A percentile compares a stretch with the other conserved stretches of the same genome.
Evolutionary conservation across 1,140 invertebrate genomes (phyloP).

Genomic region (Harpegnathos saltator): DNA sequence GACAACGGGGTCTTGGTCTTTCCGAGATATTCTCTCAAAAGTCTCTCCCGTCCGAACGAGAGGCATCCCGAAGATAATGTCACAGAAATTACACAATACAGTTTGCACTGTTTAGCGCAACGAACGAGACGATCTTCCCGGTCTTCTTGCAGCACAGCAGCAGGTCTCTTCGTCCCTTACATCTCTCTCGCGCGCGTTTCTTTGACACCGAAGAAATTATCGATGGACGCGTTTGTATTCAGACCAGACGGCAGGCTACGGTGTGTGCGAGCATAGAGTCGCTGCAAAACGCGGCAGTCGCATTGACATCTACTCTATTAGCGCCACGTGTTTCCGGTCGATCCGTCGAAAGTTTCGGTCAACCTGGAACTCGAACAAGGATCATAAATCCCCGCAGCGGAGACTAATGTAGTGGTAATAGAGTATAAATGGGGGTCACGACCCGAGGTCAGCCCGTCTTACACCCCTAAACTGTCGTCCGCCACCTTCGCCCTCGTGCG

Average conservation of each 20-base stretch:
- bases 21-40: neutral
- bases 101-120: too few species aligned
- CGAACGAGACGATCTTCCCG: neutral
- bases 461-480: slow-evolving; percentile 84
- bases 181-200: neutral
- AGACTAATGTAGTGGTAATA: slow-evolving; percentile 86
- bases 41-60: neutral
- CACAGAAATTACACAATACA: too few species aligned
- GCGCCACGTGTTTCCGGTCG: slow-evolving; percentile 19
- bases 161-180: neutral
- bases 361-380: slow-evolving; percentile 74
- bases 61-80: too few species aligned
- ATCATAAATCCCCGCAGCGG: slow-evolving; percentile 84
- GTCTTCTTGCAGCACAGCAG: neutral
- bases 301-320: slow-evolving; percentile 40
- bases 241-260: neutral
- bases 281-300: slow-evolving; percentile 13
- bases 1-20: neutral
- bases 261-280: neutral
- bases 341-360: slow-evolving; percentile 75
- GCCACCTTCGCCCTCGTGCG: slow-evolving; percentile 82
- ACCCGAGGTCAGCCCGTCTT: slow-evolving; percentile 85
- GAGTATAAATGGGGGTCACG: slow-evolving; percentile 85
- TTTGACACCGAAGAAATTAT: neutral
- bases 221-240: neutral